These are phyloP conservation scores for Drosophila nasuta DNA, from an alignment of 1,140 invertebrate genomes.

Conservation along the genomic window DNA sequence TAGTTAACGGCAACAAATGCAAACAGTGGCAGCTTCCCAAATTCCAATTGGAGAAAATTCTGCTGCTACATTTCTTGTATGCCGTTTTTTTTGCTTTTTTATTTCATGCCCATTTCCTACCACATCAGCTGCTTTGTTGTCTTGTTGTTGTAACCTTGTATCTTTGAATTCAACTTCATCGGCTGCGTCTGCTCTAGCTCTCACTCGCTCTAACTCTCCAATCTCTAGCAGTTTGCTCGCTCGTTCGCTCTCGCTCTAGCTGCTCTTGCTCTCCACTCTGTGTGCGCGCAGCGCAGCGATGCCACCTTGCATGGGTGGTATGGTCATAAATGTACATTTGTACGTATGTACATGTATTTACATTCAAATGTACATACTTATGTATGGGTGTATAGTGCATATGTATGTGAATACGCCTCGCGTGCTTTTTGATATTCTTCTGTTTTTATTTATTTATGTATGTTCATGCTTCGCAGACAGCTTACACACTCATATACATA, in stretches of 20 bases:
- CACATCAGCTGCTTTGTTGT: constrained; percentile 70
- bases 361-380: not conserved
- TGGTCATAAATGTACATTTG: constrained; percentile 12
- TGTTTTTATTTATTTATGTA: constrained; percentile 42
- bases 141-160: constrained; percentile 74
- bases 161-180: constrained; percentile 55
- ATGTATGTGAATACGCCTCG: constrained; percentile 25
- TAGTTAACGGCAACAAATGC: constrained; percentile 40
- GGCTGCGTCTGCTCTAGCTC: constrained; percentile 50
- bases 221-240: constrained; percentile 30
- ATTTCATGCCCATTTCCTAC: constrained; percentile 31
- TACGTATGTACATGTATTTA: constrained; percentile 3
- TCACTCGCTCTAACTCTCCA: constrained; percentile 23
- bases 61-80: constrained; percentile 25
- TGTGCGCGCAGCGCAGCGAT: constrained; percentile 64
- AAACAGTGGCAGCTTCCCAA: constrained; percentile 18
- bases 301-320: constrained; percentile 61
- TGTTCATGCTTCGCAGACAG: constrained; percentile 44
- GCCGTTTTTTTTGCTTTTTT: not conserved
- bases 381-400: constrained; percentile 17
- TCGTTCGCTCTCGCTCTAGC: constrained; percentile 31
- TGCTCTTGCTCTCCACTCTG: not conserved
- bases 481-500: constrained; percentile 7
- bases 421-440: constrained; percentile 39
- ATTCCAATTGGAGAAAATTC: constrained; percentile 51